Conservation (phyloP, 2,113 vertebrate species). For the human region DNA sequence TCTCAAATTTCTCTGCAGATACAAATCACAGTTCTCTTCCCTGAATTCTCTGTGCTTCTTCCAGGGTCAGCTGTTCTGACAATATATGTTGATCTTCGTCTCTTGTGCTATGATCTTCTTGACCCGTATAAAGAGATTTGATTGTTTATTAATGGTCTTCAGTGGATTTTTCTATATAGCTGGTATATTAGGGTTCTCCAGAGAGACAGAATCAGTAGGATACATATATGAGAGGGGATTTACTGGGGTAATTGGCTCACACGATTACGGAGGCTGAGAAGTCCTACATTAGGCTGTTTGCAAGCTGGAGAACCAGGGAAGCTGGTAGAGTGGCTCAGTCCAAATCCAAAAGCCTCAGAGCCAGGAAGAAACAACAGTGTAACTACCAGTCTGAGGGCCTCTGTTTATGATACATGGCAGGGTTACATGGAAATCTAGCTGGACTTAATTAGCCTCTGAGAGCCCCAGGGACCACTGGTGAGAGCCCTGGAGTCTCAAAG, state of each 20-base stretch:
- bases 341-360: background rate
- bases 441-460: background rate
- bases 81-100: background rate
- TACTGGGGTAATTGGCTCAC: background rate
- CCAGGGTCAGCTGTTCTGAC: background rate
- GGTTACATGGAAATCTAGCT: too few species aligned
- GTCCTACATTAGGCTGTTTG: background rate
- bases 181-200: background rate
- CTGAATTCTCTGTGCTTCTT: background rate
- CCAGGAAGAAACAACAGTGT: background rate
- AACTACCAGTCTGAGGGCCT: background rate
- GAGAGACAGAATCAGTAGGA: background rate
- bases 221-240: background rate
- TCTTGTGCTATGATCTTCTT: slow-evolving; percentile 7
- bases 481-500: background rate
- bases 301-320: background rate
- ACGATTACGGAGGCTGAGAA: background rate
- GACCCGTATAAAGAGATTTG: background rate
- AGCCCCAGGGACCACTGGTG: background rate
- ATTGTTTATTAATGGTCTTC: background rate
- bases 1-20: background rate
- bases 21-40: background rate
- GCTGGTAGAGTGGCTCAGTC: background rate
- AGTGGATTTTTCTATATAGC: slow-evolving; percentile 18
- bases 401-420: too few species aligned